Evolutionary conservation across 2,113 vertebrate genomes (phyloP).

Genomic region (Hyperoodon ampullatus): DNA sequence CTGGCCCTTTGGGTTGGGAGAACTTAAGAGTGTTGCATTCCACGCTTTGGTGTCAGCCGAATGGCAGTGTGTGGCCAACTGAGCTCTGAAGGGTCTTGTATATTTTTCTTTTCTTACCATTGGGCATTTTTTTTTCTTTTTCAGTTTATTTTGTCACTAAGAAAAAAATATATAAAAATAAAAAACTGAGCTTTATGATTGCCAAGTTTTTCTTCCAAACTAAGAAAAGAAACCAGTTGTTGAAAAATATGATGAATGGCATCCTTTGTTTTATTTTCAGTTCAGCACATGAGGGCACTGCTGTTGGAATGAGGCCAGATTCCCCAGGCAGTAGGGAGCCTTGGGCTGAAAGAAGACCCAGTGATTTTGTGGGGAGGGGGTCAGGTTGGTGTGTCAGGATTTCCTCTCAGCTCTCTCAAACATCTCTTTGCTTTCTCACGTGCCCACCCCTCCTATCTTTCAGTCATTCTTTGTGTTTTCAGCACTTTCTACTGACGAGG

Average conservation of each 20-base stretch:
- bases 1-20: constrained; percentile 29
- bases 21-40: neutral
- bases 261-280: constrained; percentile 68
- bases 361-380: neutral
- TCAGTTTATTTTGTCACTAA: constrained; percentile 74
- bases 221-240: constrained; percentile 57
- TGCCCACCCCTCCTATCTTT: neutral
- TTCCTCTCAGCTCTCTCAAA: neutral
- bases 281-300: neutral
- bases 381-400: neutral
- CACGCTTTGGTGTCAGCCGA: constrained; percentile 7
- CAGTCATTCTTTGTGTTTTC: constrained; percentile 23
- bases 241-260: constrained; percentile 68
- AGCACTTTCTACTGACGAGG: constrained; percentile 44
- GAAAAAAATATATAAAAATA: constrained; percentile 70
- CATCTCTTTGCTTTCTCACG: neutral
- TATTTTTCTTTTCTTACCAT: constrained; percentile 71
- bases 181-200: constrained; percentile 54
- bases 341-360: neutral
- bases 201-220: constrained; percentile 66
- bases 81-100: constrained; percentile 50
- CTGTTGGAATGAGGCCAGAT: neutral
- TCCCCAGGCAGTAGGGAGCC: neutral
- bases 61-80: constrained; percentile 47
- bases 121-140: constrained; percentile 52